These are phyloP conservation scores for Carlito syrichta DNA, from an alignment of 2,113 vertebrate genomes.

Conservation along the genomic window DNA sequence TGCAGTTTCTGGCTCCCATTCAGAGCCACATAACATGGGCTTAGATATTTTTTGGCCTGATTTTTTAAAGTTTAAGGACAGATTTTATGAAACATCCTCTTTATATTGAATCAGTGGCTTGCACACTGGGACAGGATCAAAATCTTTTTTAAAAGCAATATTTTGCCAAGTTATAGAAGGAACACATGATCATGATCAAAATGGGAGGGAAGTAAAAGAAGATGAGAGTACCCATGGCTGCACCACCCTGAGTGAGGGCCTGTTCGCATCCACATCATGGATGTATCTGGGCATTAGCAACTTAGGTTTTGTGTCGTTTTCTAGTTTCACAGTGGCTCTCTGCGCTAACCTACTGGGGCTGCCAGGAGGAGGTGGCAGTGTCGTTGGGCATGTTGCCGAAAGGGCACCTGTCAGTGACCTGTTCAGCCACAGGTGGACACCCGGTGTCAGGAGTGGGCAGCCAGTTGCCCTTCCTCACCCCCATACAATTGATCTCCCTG, in stretches of 20 bases:
- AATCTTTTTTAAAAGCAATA: neutral
- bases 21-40: rapidly evolving
- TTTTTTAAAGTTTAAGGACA: neutral
- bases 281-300: neutral
- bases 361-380: too few relatives aligned
- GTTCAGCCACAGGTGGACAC: neutral
- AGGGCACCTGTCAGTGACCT: neutral
- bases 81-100: neutral
- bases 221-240: neutral
- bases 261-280: too few relatives aligned
- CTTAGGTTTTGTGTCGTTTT: neutral
- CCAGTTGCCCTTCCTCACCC: neutral
- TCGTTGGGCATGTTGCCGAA: rapidly evolving
- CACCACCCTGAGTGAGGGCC: neutral
- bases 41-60: neutral
- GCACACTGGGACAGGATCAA: neutral
- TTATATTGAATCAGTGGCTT: neutral
- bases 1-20: neutral
- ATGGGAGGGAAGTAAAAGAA: neutral
- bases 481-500: neutral
- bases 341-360: neutral
- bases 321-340: neutral
- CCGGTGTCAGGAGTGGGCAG: neutral
- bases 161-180: neutral
- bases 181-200: neutral